These are phyloP conservation scores for Metacarcinus magister DNA, from an alignment of 2,888 invertebrate species.

Conservation along the genomic window DNA sequence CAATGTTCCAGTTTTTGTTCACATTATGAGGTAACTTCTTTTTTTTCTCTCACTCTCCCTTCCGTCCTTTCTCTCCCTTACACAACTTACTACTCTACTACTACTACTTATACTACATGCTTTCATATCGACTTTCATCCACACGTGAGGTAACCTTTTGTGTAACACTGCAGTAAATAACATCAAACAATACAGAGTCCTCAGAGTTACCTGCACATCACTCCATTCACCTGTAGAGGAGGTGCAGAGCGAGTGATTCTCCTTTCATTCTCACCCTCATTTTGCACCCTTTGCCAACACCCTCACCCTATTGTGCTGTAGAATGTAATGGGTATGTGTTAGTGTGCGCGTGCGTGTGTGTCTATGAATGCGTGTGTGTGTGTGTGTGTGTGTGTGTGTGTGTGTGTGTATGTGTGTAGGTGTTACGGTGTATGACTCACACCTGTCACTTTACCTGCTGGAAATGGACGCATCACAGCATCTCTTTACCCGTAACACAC, in stretches of 20 bases:
- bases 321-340: neutral
- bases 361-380: neutral
- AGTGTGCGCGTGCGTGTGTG: constrained; percentile 37
- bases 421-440: neutral
- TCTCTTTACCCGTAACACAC: neutral
- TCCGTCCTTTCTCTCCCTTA: neutral
- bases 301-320: neutral
- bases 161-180: neutral
- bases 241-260: neutral
- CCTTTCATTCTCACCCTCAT: neutral
- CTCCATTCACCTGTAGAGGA: neutral
- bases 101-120: neutral
- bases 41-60: neutral
- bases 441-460: constrained; percentile 4
- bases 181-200: neutral
- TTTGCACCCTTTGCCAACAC: neutral
- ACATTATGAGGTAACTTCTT: neutral
- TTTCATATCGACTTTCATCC: neutral
- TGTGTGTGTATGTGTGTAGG: neutral
- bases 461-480: constrained; percentile 11
- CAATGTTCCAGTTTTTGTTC: neutral
- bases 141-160: neutral
- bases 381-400: constrained; percentile 63
- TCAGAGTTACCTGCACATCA: neutral
- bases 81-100: neutral